These are phyloP conservation scores for Rhopilema esculentum DNA, from an alignment of 30 jellyfish, hydroid and myxozoan species.

Conservation along the genomic window DNA sequence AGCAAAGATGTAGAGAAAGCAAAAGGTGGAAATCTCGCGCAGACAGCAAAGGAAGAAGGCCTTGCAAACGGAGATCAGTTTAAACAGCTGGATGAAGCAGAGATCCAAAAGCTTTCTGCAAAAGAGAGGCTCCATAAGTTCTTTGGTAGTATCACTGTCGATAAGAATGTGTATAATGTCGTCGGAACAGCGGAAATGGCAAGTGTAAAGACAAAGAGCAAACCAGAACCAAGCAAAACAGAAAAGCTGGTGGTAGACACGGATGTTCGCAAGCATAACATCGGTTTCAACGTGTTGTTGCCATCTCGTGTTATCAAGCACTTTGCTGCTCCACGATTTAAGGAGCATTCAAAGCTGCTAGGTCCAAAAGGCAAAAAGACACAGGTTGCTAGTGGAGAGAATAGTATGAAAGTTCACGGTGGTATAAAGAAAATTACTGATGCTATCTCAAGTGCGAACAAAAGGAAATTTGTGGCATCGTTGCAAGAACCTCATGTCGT, in stretches of 20 bases:
- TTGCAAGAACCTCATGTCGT: slow-evolving; percentile 68
- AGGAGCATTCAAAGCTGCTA: slow-evolving; percentile 60
- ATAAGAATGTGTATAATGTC: slow-evolving; percentile 70
- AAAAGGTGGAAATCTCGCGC: slow-evolving; percentile 50
- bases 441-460: slow-evolving; percentile 76
- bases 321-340: slow-evolving; percentile 81
- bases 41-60: slow-evolving; percentile 7
- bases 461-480: slow-evolving; percentile 69
- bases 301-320: slow-evolving; percentile 83
- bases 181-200: slow-evolving; percentile 92
- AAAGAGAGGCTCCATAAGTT: slow-evolving; percentile 84
- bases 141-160: slow-evolving; percentile 85
- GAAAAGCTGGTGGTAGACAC: slow-evolving; percentile 54
- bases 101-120: slow-evolving; percentile 71
- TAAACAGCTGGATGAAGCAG: slow-evolving; percentile 71
- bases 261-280: slow-evolving; percentile 89
- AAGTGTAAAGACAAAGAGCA: neutral
- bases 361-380: slow-evolving; percentile 66
- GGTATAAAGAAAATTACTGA: slow-evolving; percentile 82
- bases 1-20: slow-evolving; percentile 87
- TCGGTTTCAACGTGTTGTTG: slow-evolving; percentile 90
- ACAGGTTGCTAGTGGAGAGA: slow-evolving; percentile 47
- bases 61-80: slow-evolving; percentile 39
- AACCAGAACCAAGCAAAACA: neutral
- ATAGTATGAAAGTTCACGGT: slow-evolving; percentile 52